Evolutionary conservation across 2,888 invertebrate species (phyloP), one percentile per base, ranked within the genome.

Genomic region (Pollenia amentaria): DNA sequence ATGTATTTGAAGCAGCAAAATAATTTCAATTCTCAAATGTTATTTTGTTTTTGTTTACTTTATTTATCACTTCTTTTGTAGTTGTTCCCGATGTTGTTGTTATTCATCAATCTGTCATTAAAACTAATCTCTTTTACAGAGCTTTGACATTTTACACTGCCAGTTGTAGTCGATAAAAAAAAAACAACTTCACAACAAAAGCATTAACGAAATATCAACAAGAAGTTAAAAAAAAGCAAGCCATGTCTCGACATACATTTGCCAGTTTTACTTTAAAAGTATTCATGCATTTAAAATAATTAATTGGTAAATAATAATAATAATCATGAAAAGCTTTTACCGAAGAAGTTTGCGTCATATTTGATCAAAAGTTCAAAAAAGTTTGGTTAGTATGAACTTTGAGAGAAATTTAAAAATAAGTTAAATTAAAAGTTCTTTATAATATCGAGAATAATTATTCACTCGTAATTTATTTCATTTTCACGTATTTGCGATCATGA

Each of bases 31-130:
- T 78, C 40, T 12, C 9, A 69, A 78, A 70, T 64, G 40, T 69
- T 62, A 29, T 29, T 38, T 60, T 69, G 29, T 42, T 53, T 14
- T 67, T 16, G n/a, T 21, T 55, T 62, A 29, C 38, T 65, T 72
- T 21, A 60, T 48, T 67, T 65, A 46, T 16, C 10, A 40, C 3
- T 65, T 57, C 14, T 44, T 29, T 73, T 78, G 18, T 51, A n/a
- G 55, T 14, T 42, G 40, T 0, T 72, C 14, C 3, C 64, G 3
- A 8, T 51, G 38, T 60, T 65, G 11, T 78, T 78, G 44, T 44
- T 73, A 57, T 78, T 78, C 65, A 65, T 69, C 78, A 75, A 86
- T 75, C 64, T 79, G 75, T 79, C 82, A 86, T 73, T 77, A 48
- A 69, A 82, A 64, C 46, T 67, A 79, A 79, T 79, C 46, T 67